Conservation (phyloP, 2,888 invertebrate genomes). For the Heliconius ismenius region DNA sequence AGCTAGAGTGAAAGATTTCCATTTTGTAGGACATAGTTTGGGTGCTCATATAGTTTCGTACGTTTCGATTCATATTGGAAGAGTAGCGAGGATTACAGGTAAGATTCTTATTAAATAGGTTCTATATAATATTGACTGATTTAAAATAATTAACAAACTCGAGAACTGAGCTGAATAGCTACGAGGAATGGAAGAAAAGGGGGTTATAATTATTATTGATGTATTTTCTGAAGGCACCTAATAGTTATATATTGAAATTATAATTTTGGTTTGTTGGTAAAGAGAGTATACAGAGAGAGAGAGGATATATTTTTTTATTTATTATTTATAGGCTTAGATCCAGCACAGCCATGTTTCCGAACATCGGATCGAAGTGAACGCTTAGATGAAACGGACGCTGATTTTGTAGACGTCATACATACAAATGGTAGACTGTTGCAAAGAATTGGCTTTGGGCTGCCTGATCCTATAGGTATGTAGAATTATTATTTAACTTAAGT, state of each 20-base stretch:
- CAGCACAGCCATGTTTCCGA: constrained; percentile 84
- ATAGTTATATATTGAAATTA: too few relatives aligned
- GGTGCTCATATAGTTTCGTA: constrained; percentile 84
- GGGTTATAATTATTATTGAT: too few relatives aligned
- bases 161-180: too few relatives aligned
- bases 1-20: constrained; percentile 66
- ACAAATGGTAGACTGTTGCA: constrained; percentile 81
- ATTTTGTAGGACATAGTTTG: constrained; percentile 84
- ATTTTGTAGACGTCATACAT: constrained; percentile 84
- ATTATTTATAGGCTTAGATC: constrained; percentile 78
- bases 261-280: too few relatives aligned
- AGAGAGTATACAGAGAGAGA: too few relatives aligned
- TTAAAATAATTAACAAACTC: too few relatives aligned
- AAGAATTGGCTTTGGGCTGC: constrained; percentile 82
- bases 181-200: too few relatives aligned
- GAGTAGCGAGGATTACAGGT: constrained; percentile 79
- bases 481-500: background rate
- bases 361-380: constrained; percentile 68
- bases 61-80: constrained; percentile 75
- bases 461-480: constrained; percentile 79
- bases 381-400: constrained; percentile 81
- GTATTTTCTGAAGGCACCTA: too few relatives aligned
- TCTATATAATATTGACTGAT: too few relatives aligned
- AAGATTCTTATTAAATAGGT: constrained; percentile 28
- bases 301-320: too few relatives aligned